Evolutionary conservation across 1,140 invertebrate species (phyloP), one percentile per base, ranked within the genome.

Genomic region (Heliconius congener): DNA sequence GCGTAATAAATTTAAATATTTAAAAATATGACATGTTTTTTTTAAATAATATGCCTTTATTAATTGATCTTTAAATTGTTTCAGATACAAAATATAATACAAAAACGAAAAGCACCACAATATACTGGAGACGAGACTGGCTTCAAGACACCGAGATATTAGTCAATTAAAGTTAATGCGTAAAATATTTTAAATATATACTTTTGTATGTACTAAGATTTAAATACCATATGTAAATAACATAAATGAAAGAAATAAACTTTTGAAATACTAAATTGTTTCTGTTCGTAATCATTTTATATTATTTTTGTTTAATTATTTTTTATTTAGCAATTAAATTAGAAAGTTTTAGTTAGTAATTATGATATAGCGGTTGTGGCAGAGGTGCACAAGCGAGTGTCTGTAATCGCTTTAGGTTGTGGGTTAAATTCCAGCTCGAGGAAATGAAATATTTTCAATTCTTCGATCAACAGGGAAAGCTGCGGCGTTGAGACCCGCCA

Each of bases 81-180:
- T 70, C 86, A 90, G 88, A 96, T 96, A 66, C 95, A 96, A 94
- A 96, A 95, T 88, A 96, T 96, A 81, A 96, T 96, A 81, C 96
- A 96, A 81, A 96, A 96, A 84, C 89, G 95, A 8, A 96, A 96
- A 78, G 92, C 92, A 23, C 95, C 95, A 0, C 86, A 91, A 34
- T 88, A 77, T 37, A 46, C 87, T 5, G 78, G 82, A 0, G 93
- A 95, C 8, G 95, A 95, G 57, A 95, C 95, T 5, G 91, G 92
- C 8, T 95, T 93, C 85, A 96, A 96, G 83, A 90, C 94, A 13
- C 88, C 95, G 0, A 95, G 95, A 91, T 95, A 95, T 89, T 95
- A 94, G 80, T 23, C 34, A 27, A 66, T 16, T 1, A 27, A 27
- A 16, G 4, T 66, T n/a, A 27, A 16, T 27, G 4, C 8, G 9